Evolutionary conservation across 2,113 vertebrate genomes (phyloP).

Genomic region (Percina caprodes): DNA sequence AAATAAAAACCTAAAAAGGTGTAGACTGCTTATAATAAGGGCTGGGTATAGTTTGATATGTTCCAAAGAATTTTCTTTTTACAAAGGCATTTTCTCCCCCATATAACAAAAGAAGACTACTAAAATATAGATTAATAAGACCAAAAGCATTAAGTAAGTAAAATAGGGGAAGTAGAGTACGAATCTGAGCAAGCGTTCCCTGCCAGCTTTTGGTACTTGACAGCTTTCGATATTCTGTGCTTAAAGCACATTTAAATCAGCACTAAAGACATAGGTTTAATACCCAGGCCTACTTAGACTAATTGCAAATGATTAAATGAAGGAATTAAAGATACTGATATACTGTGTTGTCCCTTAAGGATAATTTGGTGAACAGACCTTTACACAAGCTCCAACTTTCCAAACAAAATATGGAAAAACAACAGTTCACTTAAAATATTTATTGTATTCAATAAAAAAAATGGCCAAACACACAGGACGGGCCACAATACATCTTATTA

Average conservation of each 20-base stretch:
- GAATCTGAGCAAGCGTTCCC: background rate
- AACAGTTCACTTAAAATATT: conserved; percentile 52
- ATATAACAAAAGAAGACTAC: background rate
- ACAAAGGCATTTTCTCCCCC: background rate
- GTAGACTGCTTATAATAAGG: background rate
- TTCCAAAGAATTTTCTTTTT: background rate
- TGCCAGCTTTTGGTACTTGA: background rate
- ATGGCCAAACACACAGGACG: conserved; percentile 23
- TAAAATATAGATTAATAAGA: background rate
- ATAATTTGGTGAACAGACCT: background rate
- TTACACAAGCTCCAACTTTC: background rate
- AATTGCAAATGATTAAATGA: background rate
- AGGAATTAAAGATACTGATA: background rate
- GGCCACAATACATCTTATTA: conserved; percentile 39
- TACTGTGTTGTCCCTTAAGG: background rate
- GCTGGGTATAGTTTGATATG: background rate
- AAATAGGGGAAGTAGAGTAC: background rate
- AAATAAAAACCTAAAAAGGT: background rate
- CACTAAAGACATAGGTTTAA: background rate
- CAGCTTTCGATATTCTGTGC: background rate
- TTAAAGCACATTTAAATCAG: background rate
- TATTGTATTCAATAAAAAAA: conserved; percentile 68
- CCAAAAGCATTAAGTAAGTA: background rate
- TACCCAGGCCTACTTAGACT: background rate
- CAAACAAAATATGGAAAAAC: background rate